Evolutionary conservation across 2,888 invertebrate species (phyloP).

Genomic region (Orchesella flavescens): DNA sequence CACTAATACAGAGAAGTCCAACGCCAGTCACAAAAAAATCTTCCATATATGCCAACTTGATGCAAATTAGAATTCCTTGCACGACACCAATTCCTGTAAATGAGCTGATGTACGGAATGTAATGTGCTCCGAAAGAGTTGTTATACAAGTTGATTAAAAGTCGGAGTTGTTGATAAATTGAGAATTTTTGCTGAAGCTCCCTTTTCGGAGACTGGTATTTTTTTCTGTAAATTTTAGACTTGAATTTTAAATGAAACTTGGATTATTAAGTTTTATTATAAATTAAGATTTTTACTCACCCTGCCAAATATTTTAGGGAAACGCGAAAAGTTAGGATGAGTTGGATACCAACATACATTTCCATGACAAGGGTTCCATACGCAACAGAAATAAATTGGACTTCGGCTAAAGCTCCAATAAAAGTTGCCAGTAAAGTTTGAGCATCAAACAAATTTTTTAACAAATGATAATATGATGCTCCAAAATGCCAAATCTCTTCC

Average conservation of each 20-base stretch:
- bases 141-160: conserved; percentile 1
- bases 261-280: too few species aligned
- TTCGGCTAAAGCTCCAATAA: neutral
- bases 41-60: neutral
- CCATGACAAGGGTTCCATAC: neutral
- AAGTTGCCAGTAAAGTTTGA: too few species aligned
- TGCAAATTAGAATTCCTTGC: neutral
- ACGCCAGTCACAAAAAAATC: neutral
- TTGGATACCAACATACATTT: neutral
- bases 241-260: too few species aligned
- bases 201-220: too few species aligned
- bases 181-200: neutral
- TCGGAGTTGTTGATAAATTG: neutral
- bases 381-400: neutral
- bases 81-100: neutral
- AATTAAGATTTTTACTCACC: too few species aligned
- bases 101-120: neutral
- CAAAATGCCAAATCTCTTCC: too few species aligned
- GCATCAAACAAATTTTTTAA: too few species aligned
- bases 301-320: neutral
- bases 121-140: neutral
- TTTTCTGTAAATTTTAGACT: too few species aligned
- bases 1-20: neutral
- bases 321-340: neutral
- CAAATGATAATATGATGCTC: too few species aligned